Conservation (phyloP, 1,140 invertebrate species). For the Linepithema humile region DNA sequence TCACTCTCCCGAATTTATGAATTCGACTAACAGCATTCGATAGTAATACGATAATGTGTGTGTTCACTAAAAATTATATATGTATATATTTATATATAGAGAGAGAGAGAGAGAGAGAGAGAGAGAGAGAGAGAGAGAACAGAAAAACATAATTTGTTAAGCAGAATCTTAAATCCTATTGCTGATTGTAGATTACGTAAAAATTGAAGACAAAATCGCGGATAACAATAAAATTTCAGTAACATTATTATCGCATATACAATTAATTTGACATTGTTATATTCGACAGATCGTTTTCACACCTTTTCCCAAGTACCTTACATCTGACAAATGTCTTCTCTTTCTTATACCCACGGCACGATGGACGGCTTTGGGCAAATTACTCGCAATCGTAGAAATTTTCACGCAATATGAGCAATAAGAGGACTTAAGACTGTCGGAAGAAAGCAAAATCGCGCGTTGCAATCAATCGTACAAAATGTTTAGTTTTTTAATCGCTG, state of each 20-base stretch:
- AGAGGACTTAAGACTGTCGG: not conserved
- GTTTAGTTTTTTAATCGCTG: not conserved
- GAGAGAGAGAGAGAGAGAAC: not conserved
- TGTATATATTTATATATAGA: no score
- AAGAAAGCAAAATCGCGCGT: not conserved
- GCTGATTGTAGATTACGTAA: not conserved
- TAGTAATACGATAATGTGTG: slow-evolving; percentile 5
- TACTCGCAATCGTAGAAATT: not conserved
- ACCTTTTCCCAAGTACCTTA: not conserved
- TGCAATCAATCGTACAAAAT: not conserved
- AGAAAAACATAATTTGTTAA: slow-evolving; percentile 16
- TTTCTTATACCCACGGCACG: not conserved
- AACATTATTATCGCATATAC: no score
- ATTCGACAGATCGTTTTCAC: not conserved
- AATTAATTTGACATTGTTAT: not conserved
- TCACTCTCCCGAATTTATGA: not conserved
- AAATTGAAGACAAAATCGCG: not conserved
- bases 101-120: not conserved
- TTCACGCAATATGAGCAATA: slow-evolving; percentile 1
- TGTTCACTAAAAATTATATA: not conserved
- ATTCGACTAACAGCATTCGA: not conserved
- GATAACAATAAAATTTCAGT: slow-evolving; percentile 31
- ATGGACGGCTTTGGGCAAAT: slow-evolving; percentile 1
- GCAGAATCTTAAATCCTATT: slow-evolving; percentile 1
- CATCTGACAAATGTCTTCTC: not conserved